phyloP scores from a whole-genome alignment of 2,113 vertebrate species.

The Elgaria multicarinata region DNA sequence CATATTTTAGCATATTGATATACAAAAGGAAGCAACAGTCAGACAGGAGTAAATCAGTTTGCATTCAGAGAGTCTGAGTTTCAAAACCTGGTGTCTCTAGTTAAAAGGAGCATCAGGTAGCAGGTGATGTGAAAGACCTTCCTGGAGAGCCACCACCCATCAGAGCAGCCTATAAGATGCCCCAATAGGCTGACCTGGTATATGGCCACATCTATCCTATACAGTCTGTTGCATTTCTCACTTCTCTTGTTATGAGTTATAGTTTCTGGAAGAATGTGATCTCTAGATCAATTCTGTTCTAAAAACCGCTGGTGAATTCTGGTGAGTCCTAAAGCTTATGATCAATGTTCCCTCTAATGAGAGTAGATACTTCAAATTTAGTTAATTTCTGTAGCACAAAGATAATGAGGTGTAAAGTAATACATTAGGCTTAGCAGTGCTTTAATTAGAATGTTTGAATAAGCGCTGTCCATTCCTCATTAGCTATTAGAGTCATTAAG shows the following conservation, averaged over 20 bases:
- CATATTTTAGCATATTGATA: no score
- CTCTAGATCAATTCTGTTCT: background rate
- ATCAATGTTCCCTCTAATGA: background rate
- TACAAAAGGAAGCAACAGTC: no score
- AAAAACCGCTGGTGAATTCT: background rate
- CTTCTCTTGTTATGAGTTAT: background rate
- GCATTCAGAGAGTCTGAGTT: no score
- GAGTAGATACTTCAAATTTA: slow-evolving; percentile 13
- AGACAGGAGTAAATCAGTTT: no score
- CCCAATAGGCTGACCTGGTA: background rate
- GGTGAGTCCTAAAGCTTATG: background rate
- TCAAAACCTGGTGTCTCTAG: no score
- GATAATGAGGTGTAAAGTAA: slow-evolving; percentile 23
- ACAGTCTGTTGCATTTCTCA: background rate
- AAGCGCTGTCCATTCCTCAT: slow-evolving; percentile 9
- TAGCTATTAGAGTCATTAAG: background rate
- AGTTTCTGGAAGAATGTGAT: background rate
- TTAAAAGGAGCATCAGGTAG: no score
- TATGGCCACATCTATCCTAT: background rate
- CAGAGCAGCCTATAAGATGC: no score
- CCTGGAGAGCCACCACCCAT: no score
- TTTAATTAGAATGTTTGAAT: slow-evolving; percentile 21
- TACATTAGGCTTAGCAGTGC: slow-evolving; percentile 7
- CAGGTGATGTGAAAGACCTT: no score
- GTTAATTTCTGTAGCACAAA: slow-evolving; percentile 18